phyloP scores from a whole-genome alignment of 2,797 vertebrate genomes.

The Micromesistius poutassou region DNA sequence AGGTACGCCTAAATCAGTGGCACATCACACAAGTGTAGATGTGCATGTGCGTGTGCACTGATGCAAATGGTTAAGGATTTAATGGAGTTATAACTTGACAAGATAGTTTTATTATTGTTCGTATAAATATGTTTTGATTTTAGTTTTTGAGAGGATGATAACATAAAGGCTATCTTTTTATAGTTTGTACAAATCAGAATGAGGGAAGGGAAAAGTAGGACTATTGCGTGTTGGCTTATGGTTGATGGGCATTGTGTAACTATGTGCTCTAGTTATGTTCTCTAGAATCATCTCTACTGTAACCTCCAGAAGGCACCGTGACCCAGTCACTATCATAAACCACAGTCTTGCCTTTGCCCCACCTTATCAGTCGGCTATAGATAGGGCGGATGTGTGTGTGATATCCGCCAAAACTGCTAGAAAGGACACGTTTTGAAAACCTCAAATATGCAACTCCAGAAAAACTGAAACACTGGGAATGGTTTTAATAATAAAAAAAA shows the following conservation, averaged over 20 bases:
- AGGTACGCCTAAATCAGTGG: not conserved
- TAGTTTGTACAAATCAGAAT: not conserved
- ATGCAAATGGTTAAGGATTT: not conserved
- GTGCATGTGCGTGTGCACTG: not conserved
- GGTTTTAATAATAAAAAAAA: not conserved
- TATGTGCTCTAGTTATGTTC: not conserved
- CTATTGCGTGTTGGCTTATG: not conserved
- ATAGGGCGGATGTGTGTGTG: not conserved
- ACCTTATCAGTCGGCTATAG: not conserved
- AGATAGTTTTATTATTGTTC: not conserved
- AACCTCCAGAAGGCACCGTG: not conserved
- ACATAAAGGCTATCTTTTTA: not conserved
- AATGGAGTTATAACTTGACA: not conserved
- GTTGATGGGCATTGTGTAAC: not conserved
- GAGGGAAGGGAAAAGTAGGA: not conserved
- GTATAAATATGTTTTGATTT: no score
- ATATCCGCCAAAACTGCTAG: not conserved
- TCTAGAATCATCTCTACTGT: not conserved
- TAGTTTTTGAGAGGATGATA: no score
- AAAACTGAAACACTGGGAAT: not conserved
- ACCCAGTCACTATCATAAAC: not conserved
- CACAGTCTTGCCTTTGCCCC: not conserved
- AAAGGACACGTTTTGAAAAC: constrained; percentile 2
- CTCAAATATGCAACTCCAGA: not conserved
- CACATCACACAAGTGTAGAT: no score